These are phyloP conservation scores for Cryptocephalus moraei DNA, from an alignment of 2,888 invertebrate genomes.

Conservation along the genomic window DNA sequence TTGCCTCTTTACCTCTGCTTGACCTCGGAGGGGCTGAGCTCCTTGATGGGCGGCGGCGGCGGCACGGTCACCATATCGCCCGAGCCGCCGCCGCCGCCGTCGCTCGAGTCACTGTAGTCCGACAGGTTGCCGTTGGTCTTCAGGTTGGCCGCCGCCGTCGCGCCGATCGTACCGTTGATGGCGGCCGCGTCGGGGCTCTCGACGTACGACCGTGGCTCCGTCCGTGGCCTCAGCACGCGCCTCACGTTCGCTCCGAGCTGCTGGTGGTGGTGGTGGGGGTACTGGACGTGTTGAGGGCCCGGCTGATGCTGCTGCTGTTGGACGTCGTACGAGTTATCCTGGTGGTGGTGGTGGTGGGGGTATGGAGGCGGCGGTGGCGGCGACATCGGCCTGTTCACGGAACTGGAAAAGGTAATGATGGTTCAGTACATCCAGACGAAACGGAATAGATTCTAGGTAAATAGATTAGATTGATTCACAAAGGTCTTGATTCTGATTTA, in stretches of 20 bases:
- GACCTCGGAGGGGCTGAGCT: slow-evolving; percentile 35
- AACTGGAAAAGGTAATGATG: too few relatives aligned
- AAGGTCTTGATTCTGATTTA: too few relatives aligned
- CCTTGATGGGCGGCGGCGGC: slow-evolving; percentile 63
- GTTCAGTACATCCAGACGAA: too few relatives aligned
- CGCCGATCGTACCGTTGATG: slow-evolving; percentile 32
- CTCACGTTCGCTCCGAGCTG: slow-evolving; percentile 28
- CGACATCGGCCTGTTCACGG: neutral
- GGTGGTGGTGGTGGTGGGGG: neutral
- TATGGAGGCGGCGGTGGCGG: neutral
- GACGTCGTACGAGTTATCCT: neutral
- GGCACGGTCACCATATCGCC: slow-evolving; percentile 45
- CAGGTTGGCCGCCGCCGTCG: slow-evolving; percentile 24
- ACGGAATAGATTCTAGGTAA: too few relatives aligned
- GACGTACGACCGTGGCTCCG: slow-evolving; percentile 75
- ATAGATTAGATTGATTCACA: too few relatives aligned
- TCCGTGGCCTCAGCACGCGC: slow-evolving; percentile 70
- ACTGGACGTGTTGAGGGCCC: neutral
- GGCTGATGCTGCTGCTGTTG: neutral
- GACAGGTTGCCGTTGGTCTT: slow-evolving; percentile 38
- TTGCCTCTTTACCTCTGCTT: slow-evolving; percentile 31
- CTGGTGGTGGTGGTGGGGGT: neutral
- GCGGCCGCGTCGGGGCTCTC: slow-evolving; percentile 55
- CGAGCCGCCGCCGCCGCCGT: slow-evolving; percentile 19
- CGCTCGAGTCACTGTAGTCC: slow-evolving; percentile 54